phyloP scores from a whole-genome alignment of 2,113 vertebrate genomes.

The Gobio gobio region DNA sequence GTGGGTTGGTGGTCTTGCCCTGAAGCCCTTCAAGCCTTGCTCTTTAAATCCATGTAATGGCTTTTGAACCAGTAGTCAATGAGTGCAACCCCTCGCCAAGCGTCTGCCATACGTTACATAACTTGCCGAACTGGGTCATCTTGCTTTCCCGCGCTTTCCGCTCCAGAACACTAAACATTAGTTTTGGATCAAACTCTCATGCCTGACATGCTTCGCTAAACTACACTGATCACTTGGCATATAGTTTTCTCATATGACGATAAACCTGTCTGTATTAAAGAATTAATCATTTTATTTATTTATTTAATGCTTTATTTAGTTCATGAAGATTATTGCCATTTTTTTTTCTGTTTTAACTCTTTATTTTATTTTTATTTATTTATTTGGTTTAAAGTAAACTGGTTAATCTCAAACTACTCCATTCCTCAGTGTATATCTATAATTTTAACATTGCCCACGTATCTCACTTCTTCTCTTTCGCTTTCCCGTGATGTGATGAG shows the following conservation, averaged over 20 bases:
- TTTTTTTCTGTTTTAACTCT: too few relatives aligned
- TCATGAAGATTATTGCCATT: too few relatives aligned
- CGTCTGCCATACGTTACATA: slow-evolving; percentile 67
- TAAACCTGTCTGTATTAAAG: neutral
- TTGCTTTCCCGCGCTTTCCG: slow-evolving; percentile 59
- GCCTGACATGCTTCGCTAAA: slow-evolving; percentile 8
- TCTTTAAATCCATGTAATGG: slow-evolving; percentile 60
- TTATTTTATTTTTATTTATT: too few relatives aligned
- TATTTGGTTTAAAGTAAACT: too few relatives aligned
- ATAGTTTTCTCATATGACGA: slow-evolving; percentile 1
- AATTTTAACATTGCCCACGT: neutral
- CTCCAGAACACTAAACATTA: slow-evolving; percentile 25
- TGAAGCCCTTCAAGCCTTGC: slow-evolving; percentile 45
- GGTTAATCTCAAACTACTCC: neutral
- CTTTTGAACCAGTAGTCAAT: slow-evolving; percentile 59
- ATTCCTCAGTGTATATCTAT: neutral
- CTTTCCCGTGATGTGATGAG: slow-evolving; percentile 68
- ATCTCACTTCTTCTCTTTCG: slow-evolving; percentile 56
- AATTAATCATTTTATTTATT: too few relatives aligned
- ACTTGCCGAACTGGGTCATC: slow-evolving; percentile 69
- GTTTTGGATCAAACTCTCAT: slow-evolving; percentile 5
- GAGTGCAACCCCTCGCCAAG: slow-evolving; percentile 39
- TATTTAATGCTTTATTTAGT: too few relatives aligned
- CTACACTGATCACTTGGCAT: slow-evolving; percentile 18
- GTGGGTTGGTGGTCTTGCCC: neutral